These are phyloP conservation scores for Poecilia gillii DNA, from an alignment of 2,797 vertebrate species.

Conservation along the genomic window DNA sequence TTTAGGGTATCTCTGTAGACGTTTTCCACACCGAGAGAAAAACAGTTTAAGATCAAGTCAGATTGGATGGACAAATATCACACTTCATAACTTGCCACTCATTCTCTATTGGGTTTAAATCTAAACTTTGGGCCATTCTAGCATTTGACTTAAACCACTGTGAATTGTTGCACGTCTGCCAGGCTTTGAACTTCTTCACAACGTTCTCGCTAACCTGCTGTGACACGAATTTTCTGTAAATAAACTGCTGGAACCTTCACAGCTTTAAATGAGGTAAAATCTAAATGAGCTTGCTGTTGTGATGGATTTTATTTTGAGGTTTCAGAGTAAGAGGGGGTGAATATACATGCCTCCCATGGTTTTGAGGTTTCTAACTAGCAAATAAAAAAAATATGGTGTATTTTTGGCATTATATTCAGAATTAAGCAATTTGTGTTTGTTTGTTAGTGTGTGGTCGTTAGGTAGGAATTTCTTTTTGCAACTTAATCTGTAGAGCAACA, in stretches of 20 bases:
- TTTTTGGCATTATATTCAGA: not conserved
- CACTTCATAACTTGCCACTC: not conserved
- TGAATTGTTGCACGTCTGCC: not conserved
- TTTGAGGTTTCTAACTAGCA: not conserved
- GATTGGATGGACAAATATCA: not conserved
- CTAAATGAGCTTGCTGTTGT: not conserved
- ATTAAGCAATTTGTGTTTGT: not conserved
- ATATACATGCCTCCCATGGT: not conserved
- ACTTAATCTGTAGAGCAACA: not conserved
- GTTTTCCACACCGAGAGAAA: not conserved
- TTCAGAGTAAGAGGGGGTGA: not conserved
- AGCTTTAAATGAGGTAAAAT: not conserved
- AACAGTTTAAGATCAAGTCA: not conserved
- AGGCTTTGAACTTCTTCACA: not conserved
- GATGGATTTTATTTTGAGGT: not conserved
- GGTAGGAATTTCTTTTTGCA: not conserved
- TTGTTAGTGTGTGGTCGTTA: not conserved
- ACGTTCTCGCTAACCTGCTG: not conserved
- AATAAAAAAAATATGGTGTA: not conserved
- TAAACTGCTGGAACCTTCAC: not conserved
- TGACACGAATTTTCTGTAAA: not conserved
- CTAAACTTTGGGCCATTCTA: not conserved
- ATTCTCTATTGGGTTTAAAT: not conserved
- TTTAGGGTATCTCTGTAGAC: not conserved
- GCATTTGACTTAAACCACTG: not conserved